phyloP scores from a whole-genome alignment of 1,140 invertebrate genomes.

The Drosophila sucinea region DNA sequence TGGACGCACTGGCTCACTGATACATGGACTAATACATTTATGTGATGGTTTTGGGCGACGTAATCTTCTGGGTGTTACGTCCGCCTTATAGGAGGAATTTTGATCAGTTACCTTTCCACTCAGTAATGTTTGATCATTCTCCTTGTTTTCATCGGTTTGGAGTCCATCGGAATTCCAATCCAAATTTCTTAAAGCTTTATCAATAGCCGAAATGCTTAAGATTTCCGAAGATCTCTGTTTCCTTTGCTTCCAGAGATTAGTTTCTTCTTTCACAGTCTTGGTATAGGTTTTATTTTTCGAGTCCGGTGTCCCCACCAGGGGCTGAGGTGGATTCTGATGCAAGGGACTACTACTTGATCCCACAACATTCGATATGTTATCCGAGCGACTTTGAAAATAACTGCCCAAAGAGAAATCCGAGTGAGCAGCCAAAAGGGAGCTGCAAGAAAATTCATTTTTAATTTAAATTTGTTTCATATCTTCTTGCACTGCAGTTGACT shows the following conservation, averaged over 20 bases:
- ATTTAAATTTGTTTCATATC: background rate
- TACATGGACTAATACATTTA: constrained; percentile 34
- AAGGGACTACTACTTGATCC: constrained; percentile 33
- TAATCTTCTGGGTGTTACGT: constrained; percentile 22
- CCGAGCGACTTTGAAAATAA: constrained; percentile 74
- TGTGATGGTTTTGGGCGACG: constrained; percentile 55
- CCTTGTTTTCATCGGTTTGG: constrained; percentile 42
- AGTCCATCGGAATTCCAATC: constrained; percentile 61
- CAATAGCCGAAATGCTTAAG: constrained; percentile 72
- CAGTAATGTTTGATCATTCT: constrained; percentile 49
- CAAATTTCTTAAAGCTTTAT: constrained; percentile 60
- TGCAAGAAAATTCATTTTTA: constrained; percentile 14
- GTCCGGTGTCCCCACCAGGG: constrained; percentile 56
- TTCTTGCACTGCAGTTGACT: constrained; percentile 5
- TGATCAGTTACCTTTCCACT: constrained; percentile 8
- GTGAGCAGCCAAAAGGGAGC: constrained; percentile 61
- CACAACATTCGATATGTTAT: constrained; percentile 65
- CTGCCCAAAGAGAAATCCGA: constrained; percentile 73
- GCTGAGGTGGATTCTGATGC: constrained; percentile 21
- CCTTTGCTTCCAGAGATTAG: constrained; percentile 53
- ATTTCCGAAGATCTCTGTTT: constrained; percentile 53
- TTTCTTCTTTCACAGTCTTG: constrained; percentile 19
- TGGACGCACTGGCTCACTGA: constrained; percentile 49
- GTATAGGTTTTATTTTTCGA: constrained; percentile 76
- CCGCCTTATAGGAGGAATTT: no score